A percentile compares a stretch with the other conserved stretches of the same genome.
phyloP scores from a whole-genome alignment of 1,140 invertebrate species.

The Calycopis cecrops region DNA sequence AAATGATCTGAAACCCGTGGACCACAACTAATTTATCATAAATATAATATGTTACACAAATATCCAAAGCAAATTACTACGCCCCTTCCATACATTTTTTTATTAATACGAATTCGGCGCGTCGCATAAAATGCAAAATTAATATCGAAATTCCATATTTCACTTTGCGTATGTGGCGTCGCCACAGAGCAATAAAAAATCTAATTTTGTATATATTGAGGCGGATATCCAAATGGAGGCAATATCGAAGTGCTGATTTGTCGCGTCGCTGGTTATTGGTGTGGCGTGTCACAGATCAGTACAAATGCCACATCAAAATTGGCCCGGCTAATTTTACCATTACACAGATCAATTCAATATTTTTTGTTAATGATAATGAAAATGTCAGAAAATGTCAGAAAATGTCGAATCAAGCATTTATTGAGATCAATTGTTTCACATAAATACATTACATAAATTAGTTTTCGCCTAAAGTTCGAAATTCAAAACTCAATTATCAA shows the following conservation, averaged over 20 bases:
- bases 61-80: too few relatives aligned
- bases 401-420: too few relatives aligned
- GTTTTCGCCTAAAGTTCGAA: too few relatives aligned
- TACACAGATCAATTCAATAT: background rate
- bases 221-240: constrained; percentile 66
- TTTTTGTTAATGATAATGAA: too few relatives aligned
- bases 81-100: too few relatives aligned
- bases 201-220: constrained; percentile 66
- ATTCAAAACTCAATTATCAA: too few relatives aligned
- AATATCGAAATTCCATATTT: constrained; percentile 6
- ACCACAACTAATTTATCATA: too few relatives aligned
- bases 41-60: too few relatives aligned
- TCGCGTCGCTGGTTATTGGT: constrained; percentile 68
- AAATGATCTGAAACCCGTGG: too few relatives aligned
- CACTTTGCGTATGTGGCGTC: constrained; percentile 29
- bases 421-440: too few relatives aligned
- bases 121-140: background rate
- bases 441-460: too few relatives aligned
- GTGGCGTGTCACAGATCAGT: constrained; percentile 68
- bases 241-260: constrained; percentile 73
- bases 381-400: too few relatives aligned
- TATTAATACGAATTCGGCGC: background rate
- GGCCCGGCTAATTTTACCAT: constrained; percentile 21
- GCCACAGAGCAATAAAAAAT: constrained; percentile 50
- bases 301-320: constrained; percentile 50